Conservation (phyloP, 2,113 vertebrate genomes). For the Columbina picui region DNA sequence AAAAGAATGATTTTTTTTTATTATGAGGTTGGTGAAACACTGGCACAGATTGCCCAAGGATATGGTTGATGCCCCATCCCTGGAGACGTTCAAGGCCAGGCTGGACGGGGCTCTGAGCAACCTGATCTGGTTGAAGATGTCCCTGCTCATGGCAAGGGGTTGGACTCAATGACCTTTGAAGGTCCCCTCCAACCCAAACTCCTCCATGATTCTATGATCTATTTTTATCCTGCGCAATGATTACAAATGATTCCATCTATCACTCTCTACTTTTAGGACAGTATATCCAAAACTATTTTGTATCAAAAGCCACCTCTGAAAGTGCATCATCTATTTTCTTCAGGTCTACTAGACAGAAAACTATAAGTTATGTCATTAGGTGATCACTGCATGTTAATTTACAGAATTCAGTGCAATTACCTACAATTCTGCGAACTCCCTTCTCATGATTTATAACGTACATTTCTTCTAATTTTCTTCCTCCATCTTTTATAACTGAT, state of each 20-base stretch:
- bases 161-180: neutral
- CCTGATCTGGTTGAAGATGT: no score
- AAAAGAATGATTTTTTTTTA: no score
- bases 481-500: neutral
- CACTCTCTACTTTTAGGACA: neutral
- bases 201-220: neutral
- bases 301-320: neutral
- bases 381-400: neutral
- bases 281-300: neutral
- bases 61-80: no score
- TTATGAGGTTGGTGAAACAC: no score
- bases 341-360: neutral
- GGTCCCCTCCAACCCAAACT: neutral
- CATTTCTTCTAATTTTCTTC: neutral
- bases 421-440: neutral
- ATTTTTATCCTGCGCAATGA: neutral
- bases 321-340: neutral
- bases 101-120: no score
- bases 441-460: neutral
- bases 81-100: no score
- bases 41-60: no score
- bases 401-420: neutral
- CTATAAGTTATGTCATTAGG: neutral
- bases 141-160: no score
- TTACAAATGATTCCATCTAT: neutral